Conservation (phyloP, 2,113 vertebrate species). For the Gnathonemus echidnorhynchus region DNA sequence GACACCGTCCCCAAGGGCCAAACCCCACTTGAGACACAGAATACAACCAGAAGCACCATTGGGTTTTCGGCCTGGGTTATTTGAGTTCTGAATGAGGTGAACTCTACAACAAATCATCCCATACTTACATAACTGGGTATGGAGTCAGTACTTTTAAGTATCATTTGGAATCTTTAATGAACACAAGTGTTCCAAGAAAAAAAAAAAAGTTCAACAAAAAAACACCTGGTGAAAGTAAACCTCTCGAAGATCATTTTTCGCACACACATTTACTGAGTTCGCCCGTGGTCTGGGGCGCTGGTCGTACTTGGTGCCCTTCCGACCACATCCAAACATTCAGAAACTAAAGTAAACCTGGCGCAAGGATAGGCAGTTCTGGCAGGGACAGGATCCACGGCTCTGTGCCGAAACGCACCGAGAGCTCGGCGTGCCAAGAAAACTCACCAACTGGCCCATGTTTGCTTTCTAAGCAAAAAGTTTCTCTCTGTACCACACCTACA, state of each 20-base stretch:
- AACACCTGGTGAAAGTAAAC: background rate
- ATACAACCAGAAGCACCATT: background rate
- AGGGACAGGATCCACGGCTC: background rate
- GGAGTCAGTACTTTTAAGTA: background rate
- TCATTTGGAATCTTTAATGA: background rate
- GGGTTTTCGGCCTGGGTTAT: background rate
- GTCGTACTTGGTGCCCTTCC: background rate
- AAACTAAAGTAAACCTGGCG: background rate
- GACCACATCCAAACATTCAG: background rate
- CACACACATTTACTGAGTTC: background rate
- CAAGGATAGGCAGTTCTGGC: background rate
- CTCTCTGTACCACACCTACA: background rate
- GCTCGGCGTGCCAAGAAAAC: background rate
- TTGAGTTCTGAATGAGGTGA: background rate
- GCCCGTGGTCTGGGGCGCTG: background rate
- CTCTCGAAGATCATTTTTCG: background rate
- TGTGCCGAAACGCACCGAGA: background rate
- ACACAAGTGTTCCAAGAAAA: background rate
- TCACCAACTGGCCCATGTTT: conserved; percentile 4
- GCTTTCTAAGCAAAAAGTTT: conserved; percentile 12
- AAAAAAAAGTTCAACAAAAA: background rate
- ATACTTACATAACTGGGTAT: background rate
- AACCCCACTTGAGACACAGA: background rate
- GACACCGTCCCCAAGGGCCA: background rate
- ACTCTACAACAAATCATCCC: background rate